phyloP scores from a whole-genome alignment of 2,113 vertebrate species.

The Apistogramma diplotaenia region DNA sequence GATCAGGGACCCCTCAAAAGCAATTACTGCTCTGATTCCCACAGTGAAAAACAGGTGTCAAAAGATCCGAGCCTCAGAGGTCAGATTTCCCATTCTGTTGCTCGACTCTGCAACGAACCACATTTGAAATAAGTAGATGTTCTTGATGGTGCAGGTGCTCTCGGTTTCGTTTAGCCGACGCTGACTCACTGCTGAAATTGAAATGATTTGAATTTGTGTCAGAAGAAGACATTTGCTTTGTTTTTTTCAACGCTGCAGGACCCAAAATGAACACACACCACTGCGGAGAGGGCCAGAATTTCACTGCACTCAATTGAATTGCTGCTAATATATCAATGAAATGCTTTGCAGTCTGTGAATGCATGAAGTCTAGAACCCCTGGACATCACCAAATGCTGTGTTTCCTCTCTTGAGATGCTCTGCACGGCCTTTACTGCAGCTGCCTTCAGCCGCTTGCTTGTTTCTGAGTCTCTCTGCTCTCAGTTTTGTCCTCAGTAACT shows the following conservation, averaged over 20 bases:
- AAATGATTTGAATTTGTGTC: not conserved
- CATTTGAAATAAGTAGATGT: slow-evolving; percentile 31
- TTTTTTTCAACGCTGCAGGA: not conserved
- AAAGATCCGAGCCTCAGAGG: slow-evolving; percentile 50
- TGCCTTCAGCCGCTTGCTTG: too few species aligned
- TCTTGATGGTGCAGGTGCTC: not conserved
- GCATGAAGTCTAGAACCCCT: too few species aligned
- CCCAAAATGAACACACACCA: not conserved
- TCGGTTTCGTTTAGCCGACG: not conserved
- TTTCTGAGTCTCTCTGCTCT: too few species aligned
- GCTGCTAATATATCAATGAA: too few species aligned
- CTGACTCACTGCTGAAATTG: not conserved
- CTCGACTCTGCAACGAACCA: not conserved
- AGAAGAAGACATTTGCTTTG: not conserved
- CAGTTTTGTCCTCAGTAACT: too few species aligned
- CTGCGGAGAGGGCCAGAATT: not conserved
- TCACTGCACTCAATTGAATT: not conserved
- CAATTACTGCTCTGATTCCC: slow-evolving; percentile 63
- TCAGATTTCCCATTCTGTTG: slow-evolving; percentile 52
- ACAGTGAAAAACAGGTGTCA: slow-evolving; percentile 62
- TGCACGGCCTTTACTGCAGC: too few species aligned
- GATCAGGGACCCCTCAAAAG: slow-evolving; percentile 66
- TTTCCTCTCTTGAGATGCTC: too few species aligned
- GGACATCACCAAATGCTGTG: too few species aligned
- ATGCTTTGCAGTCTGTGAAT: too few species aligned